Evolutionary conservation across 2,113 vertebrate genomes (phyloP), one percentile per base, ranked within the genome.

Genomic region (Hypomesus transpacificus): DNA sequence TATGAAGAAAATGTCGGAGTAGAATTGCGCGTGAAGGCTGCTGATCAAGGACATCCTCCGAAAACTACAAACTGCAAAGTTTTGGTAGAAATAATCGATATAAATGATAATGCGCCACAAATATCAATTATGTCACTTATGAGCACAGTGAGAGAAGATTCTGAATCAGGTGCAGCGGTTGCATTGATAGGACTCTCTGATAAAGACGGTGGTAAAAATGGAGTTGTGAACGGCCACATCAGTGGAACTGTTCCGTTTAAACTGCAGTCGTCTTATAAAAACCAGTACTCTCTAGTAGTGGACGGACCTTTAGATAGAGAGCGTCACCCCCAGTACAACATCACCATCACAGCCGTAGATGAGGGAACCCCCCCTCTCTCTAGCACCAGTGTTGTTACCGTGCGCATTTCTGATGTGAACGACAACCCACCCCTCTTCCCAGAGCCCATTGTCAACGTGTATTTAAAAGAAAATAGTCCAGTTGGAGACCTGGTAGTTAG

Each of bases 61-160:
- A 18, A 90, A 0, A 82, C 84, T 0, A 69, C 83, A 0, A 90
- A 92, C 7, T 93, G 91, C 66, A 88, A 8, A 0, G 79, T 94
- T 5, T 51, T 66, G 0, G 0, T 93, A 39, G 77, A 91, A 59
- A 63, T 93, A 1, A 0, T 83, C 50, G 92, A 93, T 59, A 76
- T 75, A 21, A 94, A 93, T 5, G 92, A 93, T 64, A 93, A 94
- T 52, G 82, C 75, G 1, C 92, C 24, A 85, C 87, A 26, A n/a
- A n/a, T n/a, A n/a, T n/a, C n/a, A n/a, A n/a, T n/a, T n/a, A n/a
- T n/a, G n/a, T n/a, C n/a, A n/a, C n/a, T n/a, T n/a, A n/a, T n/a
- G n/a, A n/a, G n/a, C n/a, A n/a, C n/a, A n/a, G n/a, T n/a, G n/a
- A n/a, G n/a, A n/a, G n/a, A n/a, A n/a, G n/a, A n/a, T n/a, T n/a